Evolutionary conservation across 1,140 invertebrate species (phyloP), one percentile per base, ranked within the genome.

Genomic region (Scaptomyza pallida): DNA sequence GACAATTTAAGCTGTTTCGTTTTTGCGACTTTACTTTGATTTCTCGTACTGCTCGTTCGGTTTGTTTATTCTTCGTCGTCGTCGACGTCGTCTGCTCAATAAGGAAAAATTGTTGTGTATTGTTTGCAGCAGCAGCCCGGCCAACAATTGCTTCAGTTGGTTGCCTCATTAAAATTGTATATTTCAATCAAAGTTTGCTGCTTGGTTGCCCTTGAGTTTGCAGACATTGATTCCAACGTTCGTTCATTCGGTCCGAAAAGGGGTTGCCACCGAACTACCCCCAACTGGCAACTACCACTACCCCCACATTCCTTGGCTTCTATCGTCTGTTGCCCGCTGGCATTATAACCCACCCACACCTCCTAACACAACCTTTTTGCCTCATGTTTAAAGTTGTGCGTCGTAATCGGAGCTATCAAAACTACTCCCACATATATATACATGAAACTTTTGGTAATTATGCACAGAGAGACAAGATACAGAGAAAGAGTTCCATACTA

Each of bases 171-270:
- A 85, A 85, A 85, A 86, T 81, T 86, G 67, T 86, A 86, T 86
- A 81, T 88, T 86, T 88, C 81, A 86, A 86, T 86, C 82, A 86
- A 86, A 86, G 82, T 86, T 86, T 65, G 73, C 77, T 50, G 63
- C 64, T 55, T n/a, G 35, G 51, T 40, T 45, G 43, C 52, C 44
- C 17, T 41, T 41, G 23, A 64, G 61, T 55, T 30, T 16, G 51
- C 26, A 26, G n/a, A n/a, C n/a, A 26, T 26, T 23, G 6, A 30
- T 30, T 35, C 12, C 23, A 5, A 4, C 0, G 23, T 26, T 5
- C 23, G 23, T 26, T 35, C 8, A 9, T 4, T 21, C 19, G 23
- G 5, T 8, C 15, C 16, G 48, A 70, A 50, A 70, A 50, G 44
- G 60, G 67, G 50, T 70, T 26, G 51, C 23, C n/a, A n/a, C n/a